Conservation (phyloP, 2,113 vertebrate species). For the Fukomys damarensis region DNA sequence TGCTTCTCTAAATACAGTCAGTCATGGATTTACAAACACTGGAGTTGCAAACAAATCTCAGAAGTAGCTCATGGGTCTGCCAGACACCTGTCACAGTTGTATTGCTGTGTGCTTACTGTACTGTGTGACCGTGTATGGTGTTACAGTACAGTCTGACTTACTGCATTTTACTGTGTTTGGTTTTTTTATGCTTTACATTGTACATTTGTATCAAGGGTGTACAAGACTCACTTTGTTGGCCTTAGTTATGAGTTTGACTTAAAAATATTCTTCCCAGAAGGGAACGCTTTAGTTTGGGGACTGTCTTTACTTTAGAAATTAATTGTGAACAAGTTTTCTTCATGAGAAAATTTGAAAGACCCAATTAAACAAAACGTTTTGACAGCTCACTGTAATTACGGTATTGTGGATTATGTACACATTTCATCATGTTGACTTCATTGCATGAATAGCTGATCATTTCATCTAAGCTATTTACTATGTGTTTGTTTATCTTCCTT, state of each 20-base stretch:
- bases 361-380: rapidly evolving
- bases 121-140: too few species aligned
- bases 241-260: neutral
- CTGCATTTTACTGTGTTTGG: neutral
- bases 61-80: neutral
- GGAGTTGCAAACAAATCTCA: neutral
- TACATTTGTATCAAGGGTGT: neutral
- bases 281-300: neutral
- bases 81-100: neutral
- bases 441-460: neutral
- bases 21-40: neutral
- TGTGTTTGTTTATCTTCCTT: neutral
- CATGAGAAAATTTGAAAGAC: neutral
- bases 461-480: neutral
- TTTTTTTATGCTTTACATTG: neutral
- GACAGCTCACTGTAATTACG: neutral
- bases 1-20: neutral
- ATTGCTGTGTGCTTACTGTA: neutral
- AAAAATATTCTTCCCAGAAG: neutral
- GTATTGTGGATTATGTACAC: neutral
- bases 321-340: neutral
- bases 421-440: neutral
- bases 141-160: neutral
- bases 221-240: neutral
- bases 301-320: neutral